A percentile compares a stretch with the other conserved stretches of the same genome.
These are phyloP conservation scores for Muricea muricata DNA, from an alignment of 92 coral and sea anemone genomes.

Conservation along the genomic window DNA sequence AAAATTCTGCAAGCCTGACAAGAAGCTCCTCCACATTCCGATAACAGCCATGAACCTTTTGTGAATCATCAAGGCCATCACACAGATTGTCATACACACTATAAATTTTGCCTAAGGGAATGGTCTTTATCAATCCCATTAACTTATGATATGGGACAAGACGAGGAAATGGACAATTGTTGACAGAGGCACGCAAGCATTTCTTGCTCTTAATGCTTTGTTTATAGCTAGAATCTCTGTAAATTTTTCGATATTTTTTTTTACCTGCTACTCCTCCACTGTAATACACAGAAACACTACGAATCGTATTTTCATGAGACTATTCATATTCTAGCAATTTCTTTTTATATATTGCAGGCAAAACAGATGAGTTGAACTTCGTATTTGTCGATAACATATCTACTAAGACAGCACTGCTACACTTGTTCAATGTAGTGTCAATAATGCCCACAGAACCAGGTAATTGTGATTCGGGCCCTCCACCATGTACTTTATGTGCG, in stretches of 20 bases:
- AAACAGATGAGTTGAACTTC: not conserved
- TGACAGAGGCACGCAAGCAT: not conserved
- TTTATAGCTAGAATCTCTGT: not conserved
- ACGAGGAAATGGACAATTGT: constrained; percentile 7
- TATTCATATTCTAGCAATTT: not conserved
- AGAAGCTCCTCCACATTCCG: not conserved
- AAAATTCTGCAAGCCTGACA: no score
- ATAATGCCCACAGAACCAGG: not conserved
- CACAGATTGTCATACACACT: constrained; percentile 7
- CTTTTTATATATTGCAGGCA: not conserved
- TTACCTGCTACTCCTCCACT: constrained; percentile 11
- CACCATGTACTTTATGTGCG: not conserved
- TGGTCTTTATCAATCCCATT: not conserved
- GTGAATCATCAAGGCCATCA: not conserved
- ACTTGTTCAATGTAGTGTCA: not conserved
- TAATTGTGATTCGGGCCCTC: not conserved
- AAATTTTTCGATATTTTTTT: not conserved
- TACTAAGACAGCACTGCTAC: not conserved
- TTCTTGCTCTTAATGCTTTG: not conserved
- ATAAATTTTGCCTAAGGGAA: not conserved
- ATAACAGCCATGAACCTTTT: constrained; percentile 20
- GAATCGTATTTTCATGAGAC: not conserved
- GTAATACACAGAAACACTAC: constrained; percentile 13
- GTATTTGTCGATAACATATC: not conserved
- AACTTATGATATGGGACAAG: constrained; percentile 4